Base-by-base conservation (phyloP, 2,113 vertebrate species). In the Tachuris rubrigastra region DNA sequence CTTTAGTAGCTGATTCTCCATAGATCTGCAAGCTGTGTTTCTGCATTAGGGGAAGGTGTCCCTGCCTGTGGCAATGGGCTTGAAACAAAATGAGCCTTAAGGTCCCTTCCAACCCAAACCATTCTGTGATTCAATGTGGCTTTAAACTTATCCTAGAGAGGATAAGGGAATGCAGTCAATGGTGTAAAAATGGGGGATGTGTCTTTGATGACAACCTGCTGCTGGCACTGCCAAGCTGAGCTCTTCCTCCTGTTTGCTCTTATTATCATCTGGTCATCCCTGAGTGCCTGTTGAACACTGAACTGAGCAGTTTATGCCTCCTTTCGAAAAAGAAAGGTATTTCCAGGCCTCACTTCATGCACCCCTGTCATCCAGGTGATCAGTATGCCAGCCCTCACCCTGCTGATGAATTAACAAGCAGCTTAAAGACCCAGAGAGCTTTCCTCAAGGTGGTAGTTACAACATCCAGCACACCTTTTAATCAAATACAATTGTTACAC, bases 401-500 rank as follows among this genome's bases (percentile, higher is more conserved):
- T 35, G n/a, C 56, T 46, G 87, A 90, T 73, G 89, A 91, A 95
- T 59, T 85, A 86, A 75, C 76, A 90, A 95, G 80, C 80, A 93
- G 65, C 35, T 53, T 81, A 85, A 92, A 95, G 92, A 73, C 50
- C 35, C 39, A 33, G 46, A 78, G 42, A 75, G 62, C 72, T 95
- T 96, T 96, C 95, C 75, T 86, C 62, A 23, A 60, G 73, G 76
- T 87, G 85, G 65, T 58, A 90, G 66, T 85, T 87, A 79, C 83
- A 92, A 75, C 87, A 78, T 53, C 66, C 69, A 85, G 87, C 56
- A 73, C 73, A 91, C 35, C 33, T 95, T 96, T 96, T 88, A 93
- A 87, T 88, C 82, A 89, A 88, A 96, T 52, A 18, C 39, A 83
- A 31, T 78, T 88, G 72, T 78, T 91, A 46, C 41, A 83, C 21